Evolutionary conservation across 2,888 invertebrate species (phyloP), one percentile per base, ranked within the genome.

Genomic region (Miltochrista miniata): DNA sequence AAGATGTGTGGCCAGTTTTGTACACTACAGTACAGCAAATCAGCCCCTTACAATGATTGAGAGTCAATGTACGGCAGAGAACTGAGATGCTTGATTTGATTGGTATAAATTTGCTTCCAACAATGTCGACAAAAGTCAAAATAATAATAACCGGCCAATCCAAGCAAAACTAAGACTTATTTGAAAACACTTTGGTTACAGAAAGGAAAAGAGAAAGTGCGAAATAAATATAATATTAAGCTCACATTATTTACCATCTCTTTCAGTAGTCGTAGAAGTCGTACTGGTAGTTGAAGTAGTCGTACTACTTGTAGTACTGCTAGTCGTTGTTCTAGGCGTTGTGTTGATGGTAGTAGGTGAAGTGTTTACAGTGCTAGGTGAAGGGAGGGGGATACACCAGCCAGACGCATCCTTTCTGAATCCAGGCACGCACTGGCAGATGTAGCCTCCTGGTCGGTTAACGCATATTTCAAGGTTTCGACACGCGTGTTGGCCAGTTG

Each of bases 391-490:
- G 47, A 41, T 52, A 46, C 90, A 90, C 76, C 81, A 86, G 5
- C 86, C 88, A 3, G 76, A 75, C 0, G 85, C 81, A 68, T 97
- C 96, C 52, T 93, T 92, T 11, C 92, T 81, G 79, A 96, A 98
- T 0, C 98, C 98, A 0, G 93, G 81, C 0, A 96, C 95, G 75
- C 98, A 98, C 29, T 93, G 93, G 76, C 97, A 97, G 13, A 89
- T 85, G 79, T 96, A 98, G 7, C 97, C 96, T 0, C 98, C 98
- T 0, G 95, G 95, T 0, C 64, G 63, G 65, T 80, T 72, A 43
- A 77, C 51, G 48, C 81, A 81, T 4, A 60, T 52, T 42, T 81
- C 81, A 8, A 79, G 54, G 7, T 65, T 72, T 14, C 76, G 72
- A 48, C 81, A 81, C 11, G 68, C 69, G 50, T 81, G 74, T 7